A percentile compares a stretch with the other conserved stretches of the same genome.
These are phyloP conservation scores for Clostera curtula DNA, from an alignment of 2,888 invertebrate species.

Conservation along the genomic window DNA sequence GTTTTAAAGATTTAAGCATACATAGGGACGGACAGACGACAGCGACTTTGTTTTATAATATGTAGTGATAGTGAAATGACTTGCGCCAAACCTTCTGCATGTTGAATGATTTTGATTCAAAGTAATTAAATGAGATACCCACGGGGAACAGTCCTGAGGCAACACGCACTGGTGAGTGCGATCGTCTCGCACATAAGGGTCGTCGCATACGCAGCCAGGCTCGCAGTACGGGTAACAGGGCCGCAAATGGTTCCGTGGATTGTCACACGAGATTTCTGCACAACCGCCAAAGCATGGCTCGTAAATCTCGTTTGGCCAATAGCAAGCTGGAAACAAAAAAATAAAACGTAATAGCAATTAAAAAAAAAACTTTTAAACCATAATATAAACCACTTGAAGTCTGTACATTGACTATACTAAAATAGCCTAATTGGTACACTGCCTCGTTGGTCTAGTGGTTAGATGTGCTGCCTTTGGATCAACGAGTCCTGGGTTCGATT, in stretches of 20 bases:
- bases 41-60: too few relatives aligned
- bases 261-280: slow-evolving; percentile 65
- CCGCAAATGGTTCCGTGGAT: slow-evolving; percentile 61
- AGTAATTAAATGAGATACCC: slow-evolving; percentile 18
- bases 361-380: too few relatives aligned
- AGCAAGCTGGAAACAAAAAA: slow-evolving; percentile 56
- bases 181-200: slow-evolving; percentile 63
- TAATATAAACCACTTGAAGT: too few relatives aligned
- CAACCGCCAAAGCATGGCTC: slow-evolving; percentile 67
- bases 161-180: slow-evolving; percentile 63
- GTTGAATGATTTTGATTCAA: neutral
- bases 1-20: too few relatives aligned
- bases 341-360: too few relatives aligned
- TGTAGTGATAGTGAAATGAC: too few relatives aligned
- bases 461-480: too few relatives aligned
- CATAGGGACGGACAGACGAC: too few relatives aligned
- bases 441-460: too few relatives aligned
- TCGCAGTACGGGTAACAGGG: slow-evolving; percentile 70
- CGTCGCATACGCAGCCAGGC: slow-evolving; percentile 63
- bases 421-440: too few relatives aligned
- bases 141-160: slow-evolving; percentile 66
- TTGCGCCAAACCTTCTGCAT: neutral
- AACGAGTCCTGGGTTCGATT: too few relatives aligned
- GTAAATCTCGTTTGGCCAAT: slow-evolving; percentile 61
- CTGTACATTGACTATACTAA: too few relatives aligned